Percentiles rank a stretch among this genome's conserved stretches.
phyloP scores from a whole-genome alignment of 2,113 vertebrate genomes.

The Dipodomys ordii region DNA sequence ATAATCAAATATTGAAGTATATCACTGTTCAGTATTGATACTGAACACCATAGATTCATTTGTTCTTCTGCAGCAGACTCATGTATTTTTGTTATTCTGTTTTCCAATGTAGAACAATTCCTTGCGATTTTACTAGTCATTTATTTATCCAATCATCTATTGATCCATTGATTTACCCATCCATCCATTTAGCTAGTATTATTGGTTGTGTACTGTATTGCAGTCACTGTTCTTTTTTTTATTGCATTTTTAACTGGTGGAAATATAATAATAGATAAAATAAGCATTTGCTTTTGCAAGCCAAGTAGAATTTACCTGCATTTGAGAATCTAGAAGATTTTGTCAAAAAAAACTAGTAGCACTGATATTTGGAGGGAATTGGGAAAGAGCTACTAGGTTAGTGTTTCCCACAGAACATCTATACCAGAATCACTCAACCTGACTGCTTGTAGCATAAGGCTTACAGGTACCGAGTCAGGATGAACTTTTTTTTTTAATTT shows the following conservation, averaged over 20 bases:
- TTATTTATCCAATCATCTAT: no score
- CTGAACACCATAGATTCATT: neutral
- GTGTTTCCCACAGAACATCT: neutral
- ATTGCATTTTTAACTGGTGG: neutral
- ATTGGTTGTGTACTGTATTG: neutral
- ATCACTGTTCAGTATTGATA: neutral
- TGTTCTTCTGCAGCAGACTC: neutral
- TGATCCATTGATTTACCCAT: no score
- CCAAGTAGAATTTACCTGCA: neutral
- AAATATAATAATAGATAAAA: neutral
- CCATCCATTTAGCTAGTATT: neutral
- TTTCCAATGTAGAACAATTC: neutral
- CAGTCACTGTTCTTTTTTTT: neutral
- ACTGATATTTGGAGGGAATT: neutral
- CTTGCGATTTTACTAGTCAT: neutral
- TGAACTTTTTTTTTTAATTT: no score
- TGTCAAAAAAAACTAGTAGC: neutral
- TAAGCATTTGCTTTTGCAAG: conserved; percentile 27
- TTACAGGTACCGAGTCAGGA: neutral
- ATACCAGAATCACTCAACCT: neutral
- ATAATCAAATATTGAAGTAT: neutral
- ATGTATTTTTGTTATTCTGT: neutral
- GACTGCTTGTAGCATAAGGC: neutral
- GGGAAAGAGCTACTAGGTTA: neutral
- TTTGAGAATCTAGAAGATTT: neutral